Evolutionary conservation across 1,140 invertebrate genomes (phyloP).

Genomic region (Drosophila orena): DNA sequence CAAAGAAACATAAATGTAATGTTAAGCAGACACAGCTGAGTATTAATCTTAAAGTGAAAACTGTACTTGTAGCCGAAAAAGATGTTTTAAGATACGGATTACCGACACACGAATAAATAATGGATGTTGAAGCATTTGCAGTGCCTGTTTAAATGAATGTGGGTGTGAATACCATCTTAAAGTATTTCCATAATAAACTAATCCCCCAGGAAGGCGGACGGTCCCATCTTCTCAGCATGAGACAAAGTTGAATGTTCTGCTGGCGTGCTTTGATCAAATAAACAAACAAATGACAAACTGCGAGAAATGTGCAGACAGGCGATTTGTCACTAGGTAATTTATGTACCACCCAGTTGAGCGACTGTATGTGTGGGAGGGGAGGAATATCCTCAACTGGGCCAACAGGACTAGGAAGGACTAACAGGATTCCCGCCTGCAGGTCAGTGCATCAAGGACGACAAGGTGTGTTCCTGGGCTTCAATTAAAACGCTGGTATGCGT

Average conservation of each 20-base stretch:
- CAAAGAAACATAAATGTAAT: slow-evolving; percentile 15
- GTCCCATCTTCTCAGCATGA: slow-evolving; percentile 29
- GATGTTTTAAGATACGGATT: slow-evolving; percentile 46
- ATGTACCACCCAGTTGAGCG: slow-evolving; percentile 28
- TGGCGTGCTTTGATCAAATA: slow-evolving; percentile 66
- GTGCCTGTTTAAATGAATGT: slow-evolving; percentile 3
- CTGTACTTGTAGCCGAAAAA: slow-evolving; percentile 27
- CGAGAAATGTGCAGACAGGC: slow-evolving; percentile 67
- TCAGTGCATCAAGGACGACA: slow-evolving; percentile 5
- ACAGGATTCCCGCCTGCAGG: slow-evolving; percentile 14
- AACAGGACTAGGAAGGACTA: slow-evolving; percentile 11
- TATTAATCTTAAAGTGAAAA: slow-evolving; percentile 50
- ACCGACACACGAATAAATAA: slow-evolving; percentile 56
- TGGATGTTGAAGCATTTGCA: slow-evolving; percentile 47
- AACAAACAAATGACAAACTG: slow-evolving; percentile 69
- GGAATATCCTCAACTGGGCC: slow-evolving; percentile 43
- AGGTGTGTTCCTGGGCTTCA: slow-evolving; percentile 52
- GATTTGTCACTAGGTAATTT: slow-evolving; percentile 72
- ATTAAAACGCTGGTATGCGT: slow-evolving; percentile 64
- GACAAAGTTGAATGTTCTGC: slow-evolving; percentile 44
- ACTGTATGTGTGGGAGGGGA: neutral
- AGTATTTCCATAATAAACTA: slow-evolving; percentile 3
- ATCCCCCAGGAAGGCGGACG: slow-evolving; percentile 2
- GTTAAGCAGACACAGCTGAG: slow-evolving; percentile 30
- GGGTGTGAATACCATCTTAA: neutral